phyloP scores from a whole-genome alignment of 2,888 invertebrate species.

The Diarsia brunnea region DNA sequence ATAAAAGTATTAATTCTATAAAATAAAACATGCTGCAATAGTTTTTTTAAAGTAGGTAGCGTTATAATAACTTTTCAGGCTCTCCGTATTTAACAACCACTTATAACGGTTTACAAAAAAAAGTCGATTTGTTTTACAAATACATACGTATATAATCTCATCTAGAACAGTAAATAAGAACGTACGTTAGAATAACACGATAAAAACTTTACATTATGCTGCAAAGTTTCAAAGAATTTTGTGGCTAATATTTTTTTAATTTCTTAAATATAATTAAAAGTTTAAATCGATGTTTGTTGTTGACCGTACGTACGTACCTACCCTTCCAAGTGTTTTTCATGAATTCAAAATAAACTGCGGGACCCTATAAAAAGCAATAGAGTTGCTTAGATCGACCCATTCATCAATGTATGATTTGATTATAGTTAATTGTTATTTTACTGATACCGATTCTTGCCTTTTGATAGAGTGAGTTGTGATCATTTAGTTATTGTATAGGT shows the following conservation, averaged over 20 bases:
- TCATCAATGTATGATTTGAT: background rate
- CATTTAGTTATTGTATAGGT: constrained; percentile 8
- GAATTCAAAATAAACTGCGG: background rate
- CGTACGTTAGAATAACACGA: background rate
- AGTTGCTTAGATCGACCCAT: background rate
- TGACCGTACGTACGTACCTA: background rate
- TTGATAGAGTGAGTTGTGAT: constrained; percentile 43
- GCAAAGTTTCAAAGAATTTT: background rate
- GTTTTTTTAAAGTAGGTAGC: background rate
- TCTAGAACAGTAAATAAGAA: background rate
- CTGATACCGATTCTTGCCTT: constrained; percentile 12
- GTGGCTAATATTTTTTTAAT: background rate
- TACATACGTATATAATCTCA: background rate
- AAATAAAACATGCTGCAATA: background rate
- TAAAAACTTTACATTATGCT: background rate
- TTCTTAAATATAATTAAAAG: background rate
- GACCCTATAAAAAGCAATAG: background rate
- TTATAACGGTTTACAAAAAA: background rate
- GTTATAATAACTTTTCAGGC: background rate
- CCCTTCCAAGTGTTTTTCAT: background rate
- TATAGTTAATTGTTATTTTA: background rate
- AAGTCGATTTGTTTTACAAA: background rate
- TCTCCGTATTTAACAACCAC: background rate
- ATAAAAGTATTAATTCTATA: background rate
- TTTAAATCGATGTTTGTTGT: background rate